Base-by-base conservation (phyloP, 2,113 vertebrate species). In the Calonectris borealis region DNA sequence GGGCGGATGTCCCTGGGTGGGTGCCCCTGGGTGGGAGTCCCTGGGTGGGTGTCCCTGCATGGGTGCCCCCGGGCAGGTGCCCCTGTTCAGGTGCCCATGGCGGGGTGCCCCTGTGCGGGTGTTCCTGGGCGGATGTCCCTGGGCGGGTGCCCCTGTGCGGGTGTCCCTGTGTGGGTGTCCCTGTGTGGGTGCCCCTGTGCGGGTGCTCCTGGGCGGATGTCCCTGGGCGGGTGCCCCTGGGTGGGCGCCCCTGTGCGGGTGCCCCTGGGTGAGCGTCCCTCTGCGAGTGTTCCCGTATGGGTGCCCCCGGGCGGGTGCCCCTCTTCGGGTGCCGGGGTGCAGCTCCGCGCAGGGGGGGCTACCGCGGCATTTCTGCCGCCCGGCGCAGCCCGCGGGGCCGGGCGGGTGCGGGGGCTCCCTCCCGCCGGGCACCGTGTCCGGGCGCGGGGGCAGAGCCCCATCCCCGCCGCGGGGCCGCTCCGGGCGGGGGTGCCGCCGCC, bases 201-300 rank as follows among this genome's bases (percentile, higher is more conserved):
- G 17, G n/a, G 42, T 36, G 42, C 1, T 48, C 16, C 1, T 13
- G 87, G 8, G 38, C 15, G 64, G 29, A 40, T 20, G 26, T 4
- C 40, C 25, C 7, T 10, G 16, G 1, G 16, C 5, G 31, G 16
- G 16, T 40, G 29, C 4, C 62, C 13, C 18, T 22, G 18, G 1
- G 4, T 1, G 22, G 51, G 29, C 22, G 44, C 4, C 49, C 19
- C 34, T 12, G 19, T 0, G 8, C 3, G 18, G 38, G 16, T 11
- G 52, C 3, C 51, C 11, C 51, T 13, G 24, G 4, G 10, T 8
- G n/a, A n/a, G n/a, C n/a, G n/a, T n/a, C n/a, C n/a, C n/a, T n/a
- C n/a, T n/a, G n/a, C n/a, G n/a, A n/a, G n/a, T n/a, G n/a, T n/a
- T n/a, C n/a, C n/a, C n/a, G n/a, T n/a, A n/a, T n/a, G n/a, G n/a